Conservation (phyloP, 2,888 invertebrate species). For the Lathronympha strigana region DNA sequence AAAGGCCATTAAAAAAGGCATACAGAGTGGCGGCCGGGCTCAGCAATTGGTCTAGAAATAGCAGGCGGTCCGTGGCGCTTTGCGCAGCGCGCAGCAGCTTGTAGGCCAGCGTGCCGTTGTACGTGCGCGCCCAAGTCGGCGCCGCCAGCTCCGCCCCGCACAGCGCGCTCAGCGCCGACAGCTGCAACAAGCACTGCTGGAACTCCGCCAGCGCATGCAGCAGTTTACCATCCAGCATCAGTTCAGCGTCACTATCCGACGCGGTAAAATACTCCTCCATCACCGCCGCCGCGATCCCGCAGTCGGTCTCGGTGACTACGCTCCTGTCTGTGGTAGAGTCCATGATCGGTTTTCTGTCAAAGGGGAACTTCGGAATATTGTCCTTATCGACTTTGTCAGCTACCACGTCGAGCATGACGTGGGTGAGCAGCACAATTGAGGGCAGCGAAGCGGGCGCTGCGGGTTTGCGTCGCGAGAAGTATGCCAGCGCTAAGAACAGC, state of each 20-base stretch:
- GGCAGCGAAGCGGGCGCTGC: constrained; percentile 45
- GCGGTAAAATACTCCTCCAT: constrained; percentile 27
- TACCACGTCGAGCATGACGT: constrained; percentile 50
- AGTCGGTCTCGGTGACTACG: constrained; percentile 43
- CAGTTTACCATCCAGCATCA: constrained; percentile 18
- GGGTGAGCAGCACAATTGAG: constrained; percentile 52
- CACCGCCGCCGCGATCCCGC: constrained; percentile 41
- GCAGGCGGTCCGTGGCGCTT: not conserved
- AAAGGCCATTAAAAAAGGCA: constrained; percentile 24
- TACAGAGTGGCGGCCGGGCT: constrained; percentile 34
- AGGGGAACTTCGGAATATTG: constrained; percentile 20
- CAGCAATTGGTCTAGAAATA: constrained; percentile 32
- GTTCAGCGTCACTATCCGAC: not conserved
- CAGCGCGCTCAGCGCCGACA: constrained; percentile 41
- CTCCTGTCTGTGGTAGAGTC: constrained; percentile 12
- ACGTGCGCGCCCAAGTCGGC: constrained; percentile 33
- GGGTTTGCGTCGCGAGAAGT: constrained; percentile 51
- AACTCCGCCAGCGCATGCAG: constrained; percentile 37
- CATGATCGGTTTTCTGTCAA: constrained; percentile 18
- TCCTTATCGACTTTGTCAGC: constrained; percentile 41
- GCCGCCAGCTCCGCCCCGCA: constrained; percentile 39
- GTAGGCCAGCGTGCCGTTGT: constrained; percentile 43
- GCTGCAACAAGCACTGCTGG: constrained; percentile 41
- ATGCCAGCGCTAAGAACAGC: constrained; percentile 53
- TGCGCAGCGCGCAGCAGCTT: constrained; percentile 27